These are phyloP conservation scores for Phallusia fumigata DNA, from an alignment of 23 tunicate species.

Conservation along the genomic window DNA sequence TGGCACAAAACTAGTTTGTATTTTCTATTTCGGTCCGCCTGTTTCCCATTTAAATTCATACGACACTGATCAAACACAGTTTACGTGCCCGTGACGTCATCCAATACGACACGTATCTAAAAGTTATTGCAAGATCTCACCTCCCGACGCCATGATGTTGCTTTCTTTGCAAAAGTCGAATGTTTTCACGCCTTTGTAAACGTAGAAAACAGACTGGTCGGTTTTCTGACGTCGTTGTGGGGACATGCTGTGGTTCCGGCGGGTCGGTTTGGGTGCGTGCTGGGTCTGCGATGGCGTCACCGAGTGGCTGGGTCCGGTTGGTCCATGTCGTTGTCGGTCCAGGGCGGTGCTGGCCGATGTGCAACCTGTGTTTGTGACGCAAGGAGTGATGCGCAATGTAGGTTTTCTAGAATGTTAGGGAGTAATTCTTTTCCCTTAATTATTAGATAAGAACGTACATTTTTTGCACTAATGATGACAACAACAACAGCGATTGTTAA, in stretches of 20 bases:
- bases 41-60: too few relatives aligned
- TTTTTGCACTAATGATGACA: too few relatives aligned
- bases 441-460: too few relatives aligned
- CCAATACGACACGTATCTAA: too few relatives aligned
- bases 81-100: too few relatives aligned
- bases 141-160: conserved; percentile 90
- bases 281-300: conserved; percentile 22
- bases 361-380: conserved; percentile 54
- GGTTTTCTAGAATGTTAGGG: too few relatives aligned
- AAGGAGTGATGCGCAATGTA: too few relatives aligned
- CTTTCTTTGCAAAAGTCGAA: conserved; percentile 69
- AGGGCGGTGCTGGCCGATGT: conserved; percentile 69
- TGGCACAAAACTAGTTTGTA: too few relatives aligned
- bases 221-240: conserved; percentile 65
- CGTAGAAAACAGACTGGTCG: conserved; percentile 92
- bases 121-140: conserved; percentile 10
- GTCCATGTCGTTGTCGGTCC: background rate
- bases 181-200: conserved; percentile 86
- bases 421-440: too few relatives aligned
- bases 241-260: conserved; percentile 8
- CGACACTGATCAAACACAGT: too few relatives aligned
- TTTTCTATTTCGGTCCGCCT: too few relatives aligned
- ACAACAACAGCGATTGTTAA: too few relatives aligned
- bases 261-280: background rate
- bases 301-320: conserved; percentile 9